phyloP scores from a whole-genome alignment of 2,888 invertebrate genomes.

The Melanostoma scalare region DNA sequence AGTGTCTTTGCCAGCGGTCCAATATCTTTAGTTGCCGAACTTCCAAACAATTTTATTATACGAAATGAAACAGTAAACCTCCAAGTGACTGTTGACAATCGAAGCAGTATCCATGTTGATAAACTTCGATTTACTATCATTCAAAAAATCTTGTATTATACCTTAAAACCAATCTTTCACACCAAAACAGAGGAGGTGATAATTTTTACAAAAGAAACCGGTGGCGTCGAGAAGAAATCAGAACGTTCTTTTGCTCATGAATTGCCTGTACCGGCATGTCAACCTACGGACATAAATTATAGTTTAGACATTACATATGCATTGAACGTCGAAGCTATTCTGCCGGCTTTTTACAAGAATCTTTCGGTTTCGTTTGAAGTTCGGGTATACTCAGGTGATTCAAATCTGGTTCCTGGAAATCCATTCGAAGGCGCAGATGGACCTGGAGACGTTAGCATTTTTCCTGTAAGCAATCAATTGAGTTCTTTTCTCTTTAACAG shows the following conservation, averaged over 20 bases:
- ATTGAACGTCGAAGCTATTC: constrained; percentile 80
- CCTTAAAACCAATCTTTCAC: constrained; percentile 78
- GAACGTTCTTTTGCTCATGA: constrained; percentile 81
- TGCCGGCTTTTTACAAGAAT: constrained; percentile 81
- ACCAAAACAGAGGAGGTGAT: constrained; percentile 79
- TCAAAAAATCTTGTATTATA: constrained; percentile 79
- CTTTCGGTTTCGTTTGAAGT: constrained; percentile 79
- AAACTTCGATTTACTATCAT: constrained; percentile 80
- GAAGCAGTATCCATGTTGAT: constrained; percentile 80
- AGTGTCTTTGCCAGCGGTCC: constrained; percentile 80
- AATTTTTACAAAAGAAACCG: constrained; percentile 81
- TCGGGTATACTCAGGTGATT: constrained; percentile 78
- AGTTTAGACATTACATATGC: constrained; percentile 80
- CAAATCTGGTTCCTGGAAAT: constrained; percentile 74
- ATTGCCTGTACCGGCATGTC: constrained; percentile 79
- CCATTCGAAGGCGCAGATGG: constrained; percentile 76
- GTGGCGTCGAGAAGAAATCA: constrained; percentile 80
- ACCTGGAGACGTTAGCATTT: constrained; percentile 22
- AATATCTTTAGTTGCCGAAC: constrained; percentile 79
- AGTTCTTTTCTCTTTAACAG: constrained; percentile 67
- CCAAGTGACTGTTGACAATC: constrained; percentile 80
- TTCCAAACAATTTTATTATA: constrained; percentile 79
- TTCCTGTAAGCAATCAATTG: constrained; percentile 54
- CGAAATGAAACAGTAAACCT: constrained; percentile 79
- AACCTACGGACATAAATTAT: constrained; percentile 79